A percentile compares a stretch with the other conserved stretches of the same genome.
Conservation (phyloP, 2,113 vertebrate genomes). For the Chamaea fasciata region DNA sequence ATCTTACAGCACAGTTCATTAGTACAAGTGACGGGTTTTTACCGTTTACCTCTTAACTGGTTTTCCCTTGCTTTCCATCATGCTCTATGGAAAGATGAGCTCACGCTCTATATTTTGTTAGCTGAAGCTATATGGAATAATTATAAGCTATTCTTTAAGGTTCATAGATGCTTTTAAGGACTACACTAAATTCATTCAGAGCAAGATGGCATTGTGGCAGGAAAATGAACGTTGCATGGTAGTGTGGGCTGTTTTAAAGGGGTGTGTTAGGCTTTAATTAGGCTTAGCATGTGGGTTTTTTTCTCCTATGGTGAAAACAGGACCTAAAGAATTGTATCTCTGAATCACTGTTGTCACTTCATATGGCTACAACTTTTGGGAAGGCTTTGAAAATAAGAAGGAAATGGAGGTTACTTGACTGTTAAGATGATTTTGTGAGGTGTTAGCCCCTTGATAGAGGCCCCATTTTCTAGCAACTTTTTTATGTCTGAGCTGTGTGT, state of each 20-base stretch:
- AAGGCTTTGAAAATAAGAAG: background rate
- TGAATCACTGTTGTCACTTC: background rate
- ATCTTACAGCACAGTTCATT: background rate
- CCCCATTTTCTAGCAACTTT: background rate
- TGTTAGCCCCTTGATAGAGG: background rate
- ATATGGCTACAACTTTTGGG: background rate
- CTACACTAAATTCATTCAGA: background rate
- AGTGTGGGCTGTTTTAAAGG: background rate
- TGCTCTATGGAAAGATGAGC: background rate
- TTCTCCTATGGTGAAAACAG: background rate
- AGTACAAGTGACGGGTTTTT: background rate
- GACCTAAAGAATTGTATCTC: background rate
- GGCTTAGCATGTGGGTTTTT: rapidly evolving
- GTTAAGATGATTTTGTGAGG: background rate
- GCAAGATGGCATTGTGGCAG: background rate
- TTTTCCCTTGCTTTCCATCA: background rate
- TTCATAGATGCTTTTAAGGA: background rate
- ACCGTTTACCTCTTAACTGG: background rate
- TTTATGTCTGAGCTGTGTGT: background rate
- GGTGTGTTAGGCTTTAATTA: background rate
- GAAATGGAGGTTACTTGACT: background rate
- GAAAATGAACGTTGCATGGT: background rate
- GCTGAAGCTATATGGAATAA: background rate
- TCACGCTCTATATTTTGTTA: background rate
- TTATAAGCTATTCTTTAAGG: background rate